Conservation (phyloP, 1,140 invertebrate genomes). For the Cheumatopsyche charites region DNA sequence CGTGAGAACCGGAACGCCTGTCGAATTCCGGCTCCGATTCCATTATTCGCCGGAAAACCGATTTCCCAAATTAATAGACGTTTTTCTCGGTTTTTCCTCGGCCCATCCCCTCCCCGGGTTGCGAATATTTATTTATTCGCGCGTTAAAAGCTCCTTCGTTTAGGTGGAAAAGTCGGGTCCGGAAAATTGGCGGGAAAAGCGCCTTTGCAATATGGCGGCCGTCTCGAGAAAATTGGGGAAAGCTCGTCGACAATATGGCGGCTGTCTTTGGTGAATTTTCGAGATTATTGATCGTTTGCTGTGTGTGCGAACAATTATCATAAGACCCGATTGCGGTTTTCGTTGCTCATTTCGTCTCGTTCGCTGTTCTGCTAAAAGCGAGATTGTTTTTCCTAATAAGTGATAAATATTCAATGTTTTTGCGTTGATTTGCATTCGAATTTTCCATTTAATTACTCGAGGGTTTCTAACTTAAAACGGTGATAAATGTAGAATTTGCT, state of each 20-base stretch:
- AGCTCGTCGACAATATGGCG: background rate
- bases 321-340: no score
- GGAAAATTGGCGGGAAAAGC: background rate
- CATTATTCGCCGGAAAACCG: constrained; percentile 11
- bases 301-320: no score
- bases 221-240: no score
- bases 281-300: background rate
- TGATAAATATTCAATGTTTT: no score
- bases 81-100: background rate
- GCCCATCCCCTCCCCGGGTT: background rate
- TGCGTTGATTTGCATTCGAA: no score
- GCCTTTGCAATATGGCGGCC: background rate
- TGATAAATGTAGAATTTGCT: no score
- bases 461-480: no score
- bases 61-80: constrained; percentile 4
- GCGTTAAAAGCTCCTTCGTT: constrained; percentile 18
- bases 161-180: background rate
- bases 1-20: constrained; percentile 13
- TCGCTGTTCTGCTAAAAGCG: no score
- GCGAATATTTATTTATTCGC: constrained; percentile 35
- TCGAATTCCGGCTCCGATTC: background rate
- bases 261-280: no score
- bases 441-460: no score
- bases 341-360: no score
- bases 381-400: no score